Base-by-base conservation (phyloP, 2,797 vertebrate genomes). In the Staurois parvus region DNA sequence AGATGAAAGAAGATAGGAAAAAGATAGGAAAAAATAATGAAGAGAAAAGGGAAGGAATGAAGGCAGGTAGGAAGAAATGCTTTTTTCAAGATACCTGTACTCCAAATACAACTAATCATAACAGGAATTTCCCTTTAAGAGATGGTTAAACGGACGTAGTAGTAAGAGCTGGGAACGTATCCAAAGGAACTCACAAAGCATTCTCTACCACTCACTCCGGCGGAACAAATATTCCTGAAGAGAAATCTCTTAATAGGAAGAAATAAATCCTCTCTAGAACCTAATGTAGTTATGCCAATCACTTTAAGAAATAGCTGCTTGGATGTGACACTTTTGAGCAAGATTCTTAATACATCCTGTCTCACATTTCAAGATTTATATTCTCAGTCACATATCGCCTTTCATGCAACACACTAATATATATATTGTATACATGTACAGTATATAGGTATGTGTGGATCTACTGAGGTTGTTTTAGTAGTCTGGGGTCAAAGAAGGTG, bases 261-360 rank as follows among this genome's bases (percentile, higher is more conserved):
- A 15, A 45, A 48, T 30, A 64, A 37, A 78, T 45, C 62, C 34
- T 45, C 34, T 42, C 34, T 30, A 37, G 26, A 82, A 66, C 17
- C 4, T n/a, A 29, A 30, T 70, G 45, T 40, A 70, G 62, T 66
- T 69, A 59, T 26, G 73, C 45, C 74, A 77, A 76, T 76, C 62
- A 76, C 73, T 67, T 67, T 11, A 83, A 29, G 40, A 68, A 76
- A 68, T 62, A 77, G 42, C 72, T 85, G 40, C 70, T 70, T 76
- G 59, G 78, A 75, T 75, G 76, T 85, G 74, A 84, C 73, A 70
- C 30, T 11, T 72, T 15, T 17, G 68, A 81, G 17, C 68, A 72
- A 28, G 68, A 81, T 56, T 62, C 30, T 21, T 72, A 72, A 72
- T 59, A 81, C 42, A 37, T 26, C n/a, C 24, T 37, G 13, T 28